A percentile compares a stretch with the other conserved stretches of the same genome.
Conservation (phyloP, 2,113 vertebrate species). For the Rhineura floridana region DNA sequence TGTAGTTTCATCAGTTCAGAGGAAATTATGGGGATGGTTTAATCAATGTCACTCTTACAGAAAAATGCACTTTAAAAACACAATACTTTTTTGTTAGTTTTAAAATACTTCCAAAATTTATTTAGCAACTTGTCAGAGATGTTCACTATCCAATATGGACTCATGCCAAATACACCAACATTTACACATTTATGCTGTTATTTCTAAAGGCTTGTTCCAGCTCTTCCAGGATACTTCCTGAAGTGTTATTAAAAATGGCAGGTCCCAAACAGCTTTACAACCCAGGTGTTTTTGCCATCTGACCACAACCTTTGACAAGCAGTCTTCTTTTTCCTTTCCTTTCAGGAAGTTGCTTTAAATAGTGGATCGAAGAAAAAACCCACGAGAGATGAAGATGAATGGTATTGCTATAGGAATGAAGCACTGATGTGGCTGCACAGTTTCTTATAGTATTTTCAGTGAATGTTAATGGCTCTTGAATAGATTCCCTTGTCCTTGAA, state of each 20-base stretch:
- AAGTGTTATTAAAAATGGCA: not conserved
- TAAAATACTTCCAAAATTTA: not conserved
- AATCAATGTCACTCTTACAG: not conserved
- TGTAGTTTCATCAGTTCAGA: not conserved
- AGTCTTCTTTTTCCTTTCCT: conserved; percentile 58
- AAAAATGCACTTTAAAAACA: not conserved
- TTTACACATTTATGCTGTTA: not conserved
- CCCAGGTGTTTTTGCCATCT: not conserved
- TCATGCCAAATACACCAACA: not conserved
- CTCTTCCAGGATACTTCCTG: not conserved
- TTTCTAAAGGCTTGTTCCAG: not conserved
- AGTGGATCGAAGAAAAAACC: conserved; percentile 51
- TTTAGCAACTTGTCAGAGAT: not conserved
- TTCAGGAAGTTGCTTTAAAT: conserved; percentile 77
- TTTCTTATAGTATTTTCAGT: conserved; percentile 61
- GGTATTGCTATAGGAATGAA: conserved; percentile 44
- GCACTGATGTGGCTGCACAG: conserved; percentile 53
- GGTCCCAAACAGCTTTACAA: too few relatives aligned
- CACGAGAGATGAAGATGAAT: conserved; percentile 57
- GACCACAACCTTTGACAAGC: not conserved
- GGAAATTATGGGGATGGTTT: not conserved
- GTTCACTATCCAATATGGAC: not conserved
- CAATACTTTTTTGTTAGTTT: not conserved
- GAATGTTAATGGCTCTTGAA: conserved; percentile 21
- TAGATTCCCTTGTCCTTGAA: conserved; percentile 63